phyloP scores from a whole-genome alignment of 37 sponge, comb jelly and placozoan species.

The Mnemiopsis leidyi region DNA sequence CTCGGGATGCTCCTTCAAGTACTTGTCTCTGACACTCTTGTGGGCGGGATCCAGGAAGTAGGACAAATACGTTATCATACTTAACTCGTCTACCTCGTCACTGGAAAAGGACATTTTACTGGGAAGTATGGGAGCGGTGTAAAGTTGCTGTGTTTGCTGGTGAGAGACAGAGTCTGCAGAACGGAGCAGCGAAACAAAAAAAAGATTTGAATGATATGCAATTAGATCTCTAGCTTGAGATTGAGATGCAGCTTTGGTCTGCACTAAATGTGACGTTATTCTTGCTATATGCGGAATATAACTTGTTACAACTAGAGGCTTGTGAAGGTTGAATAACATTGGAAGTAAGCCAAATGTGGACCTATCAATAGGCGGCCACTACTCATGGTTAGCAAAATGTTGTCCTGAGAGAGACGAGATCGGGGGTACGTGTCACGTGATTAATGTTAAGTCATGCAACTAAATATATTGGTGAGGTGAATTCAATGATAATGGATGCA shows the following conservation, averaged over 20 bases:
- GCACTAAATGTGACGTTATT: neutral
- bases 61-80: conserved; percentile 61
- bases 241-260: neutral
- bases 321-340: neutral
- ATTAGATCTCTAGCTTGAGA: neutral
- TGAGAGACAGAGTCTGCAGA: neutral
- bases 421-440: too few relatives aligned
- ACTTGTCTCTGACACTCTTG: conserved; percentile 18
- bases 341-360: neutral
- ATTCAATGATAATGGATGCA: too few relatives aligned
- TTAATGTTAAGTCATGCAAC: too few relatives aligned
- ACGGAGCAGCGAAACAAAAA: neutral
- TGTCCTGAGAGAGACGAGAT: too few relatives aligned
- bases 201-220: neutral
- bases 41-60: conserved; percentile 49
- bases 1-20: conserved; percentile 19
- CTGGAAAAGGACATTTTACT: neutral
- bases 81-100: conserved; percentile 51
- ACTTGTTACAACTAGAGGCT: too few relatives aligned
- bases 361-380: too few relatives aligned
- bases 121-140: neutral
- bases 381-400: too few relatives aligned
- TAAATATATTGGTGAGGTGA: too few relatives aligned
- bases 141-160: neutral
- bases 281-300: neutral